phyloP scores from a whole-genome alignment of 2,888 invertebrate species.

The Allophyes oxyacanthae region DNA sequence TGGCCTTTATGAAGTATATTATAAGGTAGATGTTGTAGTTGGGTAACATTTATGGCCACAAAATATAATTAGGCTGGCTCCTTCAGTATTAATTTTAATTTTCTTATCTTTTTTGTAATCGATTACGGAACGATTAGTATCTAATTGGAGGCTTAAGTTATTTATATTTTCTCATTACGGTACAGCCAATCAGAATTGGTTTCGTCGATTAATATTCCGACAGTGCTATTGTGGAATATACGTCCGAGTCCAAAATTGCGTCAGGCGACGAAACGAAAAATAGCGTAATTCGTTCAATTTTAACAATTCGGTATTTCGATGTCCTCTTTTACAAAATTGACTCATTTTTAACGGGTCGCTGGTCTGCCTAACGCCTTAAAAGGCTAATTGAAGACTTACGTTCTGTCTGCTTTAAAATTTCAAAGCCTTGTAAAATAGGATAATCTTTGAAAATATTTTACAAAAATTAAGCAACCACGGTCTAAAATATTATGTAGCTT shows the following conservation, averaged over 20 bases:
- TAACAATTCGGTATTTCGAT: conserved; percentile 45
- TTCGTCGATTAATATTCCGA: conserved; percentile 62
- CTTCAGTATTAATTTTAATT: conserved; percentile 24
- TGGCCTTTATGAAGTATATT: too few relatives aligned
- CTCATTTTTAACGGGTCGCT: conserved; percentile 40
- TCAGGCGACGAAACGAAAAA: conserved; percentile 32
- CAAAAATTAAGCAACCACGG: too few relatives aligned
- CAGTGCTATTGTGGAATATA: conserved; percentile 42
- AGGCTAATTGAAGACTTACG: conserved; percentile 19
- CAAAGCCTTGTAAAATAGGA: too few relatives aligned
- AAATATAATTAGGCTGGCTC: too few relatives aligned
- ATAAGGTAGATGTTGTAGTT: too few relatives aligned
- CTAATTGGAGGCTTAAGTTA: conserved; percentile 77
- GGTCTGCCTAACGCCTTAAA: conserved; percentile 38
- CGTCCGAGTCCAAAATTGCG: conserved; percentile 13
- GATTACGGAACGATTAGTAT: conserved; percentile 61
- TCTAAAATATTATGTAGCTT: too few relatives aligned
- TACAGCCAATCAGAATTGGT: conserved; percentile 53
- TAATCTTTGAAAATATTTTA: too few relatives aligned
- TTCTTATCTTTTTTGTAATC: conserved; percentile 57
- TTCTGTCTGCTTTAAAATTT: background rate
- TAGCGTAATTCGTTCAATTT: conserved; percentile 37
- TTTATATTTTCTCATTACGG: conserved; percentile 61
- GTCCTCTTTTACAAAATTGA: conserved; percentile 42
- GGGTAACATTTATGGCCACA: too few relatives aligned